Evolutionary conservation across 2,113 vertebrate genomes (phyloP), one percentile per base, ranked within the genome.

Genomic region (Noturus placidus): DNA sequence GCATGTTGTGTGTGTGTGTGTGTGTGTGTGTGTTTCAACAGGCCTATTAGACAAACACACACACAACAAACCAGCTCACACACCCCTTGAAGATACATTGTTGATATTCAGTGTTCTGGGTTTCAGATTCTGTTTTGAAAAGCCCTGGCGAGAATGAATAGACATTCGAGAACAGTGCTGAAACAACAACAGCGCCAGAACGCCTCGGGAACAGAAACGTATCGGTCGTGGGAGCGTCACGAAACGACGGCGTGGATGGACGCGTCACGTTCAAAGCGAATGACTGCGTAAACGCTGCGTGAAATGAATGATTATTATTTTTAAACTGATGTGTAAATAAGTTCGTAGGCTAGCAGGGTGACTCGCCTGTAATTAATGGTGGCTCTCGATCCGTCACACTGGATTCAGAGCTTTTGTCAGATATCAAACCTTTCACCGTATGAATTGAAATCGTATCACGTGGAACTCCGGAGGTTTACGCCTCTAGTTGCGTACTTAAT

Each of bases 101-200:
- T 72, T 87, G 52, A 82, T 70, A 38, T 82, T 54, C 8, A 20
- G 50, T 70, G 74, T 17, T 82, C 72, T 38, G 22, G 42, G 82
- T 78, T 38, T 87, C 42, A 63, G 13, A 46, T 83, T 72, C 70
- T 65, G 57, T 83, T 78, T 84, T 67, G 30, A 82, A 83, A 87
- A 77, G 30, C 42, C 56, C n/a, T 87, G 79, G 59, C 87, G 42
- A 52, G 87, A 78, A 78, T 63, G 22, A 65, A n/a, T 7, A 42
- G 79, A 88, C 59, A 87, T 65, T 50, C 61, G 50, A 85, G 70
- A 87, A 54, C 54, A 30, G 56, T 14, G 63, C 61, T 59, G 46
- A 82, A 76, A 76, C 70, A 57, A 83, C 54, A 59, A 70, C 80
- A 82, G 52, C 4, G n/a, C 30, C 22, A 57, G n/a, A 35, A 33